Evolutionary conservation across 1,140 invertebrate species (phyloP).

Genomic region (Cylas formicarius): DNA sequence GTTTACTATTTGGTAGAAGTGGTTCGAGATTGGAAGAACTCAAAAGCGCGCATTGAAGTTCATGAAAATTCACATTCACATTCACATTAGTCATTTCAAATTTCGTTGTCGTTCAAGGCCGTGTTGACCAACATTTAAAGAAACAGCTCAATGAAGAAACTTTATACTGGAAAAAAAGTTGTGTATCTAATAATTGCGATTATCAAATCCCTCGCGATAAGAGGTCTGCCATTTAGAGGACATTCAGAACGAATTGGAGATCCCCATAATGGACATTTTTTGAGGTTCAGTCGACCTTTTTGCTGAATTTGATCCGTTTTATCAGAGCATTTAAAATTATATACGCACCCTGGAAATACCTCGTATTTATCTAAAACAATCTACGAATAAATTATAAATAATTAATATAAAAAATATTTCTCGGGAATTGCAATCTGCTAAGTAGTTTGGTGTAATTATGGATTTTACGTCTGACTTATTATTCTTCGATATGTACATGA

Average conservation of each 20-base stretch:
- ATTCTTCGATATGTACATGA: conserved; percentile 27
- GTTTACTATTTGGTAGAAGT: conserved; percentile 17
- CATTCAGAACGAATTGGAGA: conserved; percentile 8
- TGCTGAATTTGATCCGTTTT: conserved; percentile 18
- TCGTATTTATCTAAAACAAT: conserved; percentile 17
- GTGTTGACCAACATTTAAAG: too few species aligned
- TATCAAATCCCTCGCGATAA: too few species aligned
- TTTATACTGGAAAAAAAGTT: too few species aligned
- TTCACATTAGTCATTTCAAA: neutral
- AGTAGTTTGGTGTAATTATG: too few species aligned
- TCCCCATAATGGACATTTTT: conserved; percentile 11
- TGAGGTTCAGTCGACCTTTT: conserved; percentile 11
- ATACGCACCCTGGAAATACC: conserved; percentile 7
- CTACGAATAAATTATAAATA: conserved; percentile 17
- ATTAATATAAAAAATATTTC: conserved; percentile 10
- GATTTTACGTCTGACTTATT: conserved; percentile 27
- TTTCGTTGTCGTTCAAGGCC: too few species aligned
- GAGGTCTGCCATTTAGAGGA: conserved; percentile 10
- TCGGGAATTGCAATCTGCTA: conserved; percentile 11
- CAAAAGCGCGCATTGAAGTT: conserved; percentile 11
- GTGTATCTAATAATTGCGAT: too few species aligned
- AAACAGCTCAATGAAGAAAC: too few species aligned
- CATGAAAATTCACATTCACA: neutral
- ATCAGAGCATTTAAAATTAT: conserved; percentile 14
- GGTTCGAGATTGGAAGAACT: conserved; percentile 26